These are phyloP conservation scores for Staurois parvus DNA, from an alignment of 2,797 vertebrate species.

Conservation along the genomic window DNA sequence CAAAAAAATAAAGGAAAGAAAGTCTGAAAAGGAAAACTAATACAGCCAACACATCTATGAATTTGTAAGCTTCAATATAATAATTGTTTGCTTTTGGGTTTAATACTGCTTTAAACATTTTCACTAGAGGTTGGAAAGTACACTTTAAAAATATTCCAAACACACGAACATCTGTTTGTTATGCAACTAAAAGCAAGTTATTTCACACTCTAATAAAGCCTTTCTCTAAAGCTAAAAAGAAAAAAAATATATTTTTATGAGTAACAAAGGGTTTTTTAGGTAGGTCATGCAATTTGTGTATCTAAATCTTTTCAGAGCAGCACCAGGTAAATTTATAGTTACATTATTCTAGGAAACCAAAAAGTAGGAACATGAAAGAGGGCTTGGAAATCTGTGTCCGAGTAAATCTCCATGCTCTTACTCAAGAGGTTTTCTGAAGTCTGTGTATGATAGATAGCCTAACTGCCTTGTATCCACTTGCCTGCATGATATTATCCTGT, in stretches of 20 bases:
- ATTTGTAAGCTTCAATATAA: too few relatives aligned
- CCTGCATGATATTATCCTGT: constrained; percentile 59
- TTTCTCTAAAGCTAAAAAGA: too few relatives aligned
- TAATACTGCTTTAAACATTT: too few relatives aligned
- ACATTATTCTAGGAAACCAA: constrained; percentile 28
- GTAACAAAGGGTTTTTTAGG: neutral
- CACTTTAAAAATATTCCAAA: neutral
- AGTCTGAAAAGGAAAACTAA: too few relatives aligned
- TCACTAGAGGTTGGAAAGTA: too few relatives aligned
- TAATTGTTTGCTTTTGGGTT: too few relatives aligned
- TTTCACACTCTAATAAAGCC: neutral
- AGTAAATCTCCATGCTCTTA: constrained; percentile 38
- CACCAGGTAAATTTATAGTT: constrained; percentile 17
- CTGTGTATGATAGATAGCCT: constrained; percentile 52
- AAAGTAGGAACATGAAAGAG: constrained; percentile 4
- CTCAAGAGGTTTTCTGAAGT: constrained; percentile 52
- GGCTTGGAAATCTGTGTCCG: constrained; percentile 16
- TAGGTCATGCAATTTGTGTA: constrained; percentile 24
- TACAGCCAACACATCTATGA: too few relatives aligned
- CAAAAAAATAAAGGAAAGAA: too few relatives aligned
- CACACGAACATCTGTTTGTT: too few relatives aligned
- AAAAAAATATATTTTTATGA: neutral
- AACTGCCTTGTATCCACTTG: constrained; percentile 49
- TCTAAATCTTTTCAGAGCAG: constrained; percentile 6
- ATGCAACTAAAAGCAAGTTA: neutral